Base-by-base conservation (phyloP, 2,113 vertebrate genomes). In the Callipepla squamata region DNA sequence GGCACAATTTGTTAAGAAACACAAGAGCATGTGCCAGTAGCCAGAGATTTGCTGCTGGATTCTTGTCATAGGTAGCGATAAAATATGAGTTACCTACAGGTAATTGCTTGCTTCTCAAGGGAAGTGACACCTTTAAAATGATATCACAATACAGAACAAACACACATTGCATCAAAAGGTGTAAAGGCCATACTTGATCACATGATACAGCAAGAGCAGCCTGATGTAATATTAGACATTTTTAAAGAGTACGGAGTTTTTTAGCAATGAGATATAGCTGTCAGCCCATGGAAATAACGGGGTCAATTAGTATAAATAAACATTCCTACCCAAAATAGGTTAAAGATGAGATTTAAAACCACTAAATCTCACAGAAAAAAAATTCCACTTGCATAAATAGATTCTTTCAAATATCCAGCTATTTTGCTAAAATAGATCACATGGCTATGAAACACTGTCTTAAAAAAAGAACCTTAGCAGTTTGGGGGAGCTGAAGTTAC, bases 31-130 rank as follows among this genome's bases (percentile, higher is more conserved):
- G 58, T 80, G 68, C 65, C 81, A 17, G 11, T 69, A 50, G 79
- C 90, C 83, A 88, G 93, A 97, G 91, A 96, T 95, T 96, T 97
- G 96, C 89, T 95, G 85, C 89, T 92, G 65, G 74, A 95, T 95
- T 93, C 65, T 58, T 96, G 88, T 85, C 94, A 89, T 36, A 90
- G 66, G 57, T 63, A 91, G 81, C 6, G 5, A 94, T 90, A 95
- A 94, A 97, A 96, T 93, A 87, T 84, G 68, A 94, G 75, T 93
- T 95, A 96, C 91, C 80, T 95, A 78, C 47, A 83, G 89, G 94
- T 96, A 97, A 97, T 91, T 93, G 85, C 86, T 94, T 61, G 13
- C 94, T 97, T 66, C 82, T 97, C 89, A 93, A 95, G 77, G 85
- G 84, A 97, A 97, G 48, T 67, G 78, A 90, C 91, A 93, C 80